Evolutionary conservation across 2,113 vertebrate genomes (phyloP), one percentile per base, ranked within the genome.

Genomic region (Dasyornis broadbenti): DNA sequence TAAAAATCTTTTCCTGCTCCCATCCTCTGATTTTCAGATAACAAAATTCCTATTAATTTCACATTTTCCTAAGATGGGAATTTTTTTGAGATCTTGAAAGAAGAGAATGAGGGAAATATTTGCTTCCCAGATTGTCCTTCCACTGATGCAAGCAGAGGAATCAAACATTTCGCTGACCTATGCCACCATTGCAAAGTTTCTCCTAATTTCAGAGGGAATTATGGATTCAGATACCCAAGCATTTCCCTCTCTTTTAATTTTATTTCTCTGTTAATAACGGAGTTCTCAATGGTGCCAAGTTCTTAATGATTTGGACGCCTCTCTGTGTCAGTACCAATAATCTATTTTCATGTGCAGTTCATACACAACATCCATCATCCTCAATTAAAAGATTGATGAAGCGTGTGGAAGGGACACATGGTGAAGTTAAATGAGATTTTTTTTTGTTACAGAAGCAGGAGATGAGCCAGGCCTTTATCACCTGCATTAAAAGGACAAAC

Each of bases 331-430:
- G 39, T 17, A 40, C 31, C 73, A 65, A 44, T 23, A 57, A 52
- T 73, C 42, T 44, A 4, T 69, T 82, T 92, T 33, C 69, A 19
- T 31, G 35, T 5, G 19, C 40, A 21, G 2, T n/a, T 28, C 17
- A 7, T 39, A 24, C 19, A 27, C 19, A 47, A 6, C 10, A 19
- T 31, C 28, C 19, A 11, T 65, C 33, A 23, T 22, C 35, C 53
- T 54, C 44, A 20, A 20, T 81, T 14, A 19, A 71, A 40, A 57
- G 31, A 22, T 60, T 70, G 57, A 20, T 2, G 12, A 50, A 42
- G 37, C 0, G 0, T 6, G 16, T 30, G 42, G 44, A 57, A 75
- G 63, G 9, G 33, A 47, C 1, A 21, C 70, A 33, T 33, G n/a
- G 37, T 27, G 63, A 86, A 56, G 9, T 64, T 40, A 37, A 45